Conservation (phyloP, 2,113 vertebrate genomes). For the Pelusios castaneus region DNA sequence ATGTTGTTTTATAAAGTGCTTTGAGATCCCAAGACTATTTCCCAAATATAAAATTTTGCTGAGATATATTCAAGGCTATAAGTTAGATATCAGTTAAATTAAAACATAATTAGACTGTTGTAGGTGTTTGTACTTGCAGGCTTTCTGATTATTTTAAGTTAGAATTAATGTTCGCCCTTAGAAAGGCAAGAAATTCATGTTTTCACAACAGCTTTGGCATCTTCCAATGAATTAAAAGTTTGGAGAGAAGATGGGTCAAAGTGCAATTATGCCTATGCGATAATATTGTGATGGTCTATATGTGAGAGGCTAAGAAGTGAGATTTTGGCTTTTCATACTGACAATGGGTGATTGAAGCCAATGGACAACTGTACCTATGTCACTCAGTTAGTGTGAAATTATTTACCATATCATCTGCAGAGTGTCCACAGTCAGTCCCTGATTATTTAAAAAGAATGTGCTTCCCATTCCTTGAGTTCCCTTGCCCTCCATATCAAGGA, state of each 20-base stretch:
- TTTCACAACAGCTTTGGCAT: not conserved
- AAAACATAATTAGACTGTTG: not conserved
- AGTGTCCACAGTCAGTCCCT: not conserved
- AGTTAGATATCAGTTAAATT: not conserved
- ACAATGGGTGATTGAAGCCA: not conserved
- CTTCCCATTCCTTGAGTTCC: not conserved
- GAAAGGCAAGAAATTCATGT: not conserved
- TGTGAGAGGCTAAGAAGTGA: not conserved
- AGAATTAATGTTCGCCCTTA: not conserved
- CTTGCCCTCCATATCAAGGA: not conserved
- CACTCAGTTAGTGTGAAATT: not conserved
- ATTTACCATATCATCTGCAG: not conserved
- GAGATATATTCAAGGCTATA: not conserved
- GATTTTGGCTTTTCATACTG: not conserved
- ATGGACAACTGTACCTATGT: not conserved
- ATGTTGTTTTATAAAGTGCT: not conserved
- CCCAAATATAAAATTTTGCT: not conserved
- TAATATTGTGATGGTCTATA: rapidly evolving
- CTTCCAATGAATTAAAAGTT: not conserved
- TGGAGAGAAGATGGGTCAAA: not conserved
- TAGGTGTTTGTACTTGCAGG: no score
- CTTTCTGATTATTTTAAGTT: no score
- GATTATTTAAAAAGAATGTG: not conserved
- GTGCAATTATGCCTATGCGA: not conserved
- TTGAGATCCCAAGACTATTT: not conserved